phyloP scores from a whole-genome alignment of 1,140 invertebrate genomes.

The Scylla paramamosain region DNA sequence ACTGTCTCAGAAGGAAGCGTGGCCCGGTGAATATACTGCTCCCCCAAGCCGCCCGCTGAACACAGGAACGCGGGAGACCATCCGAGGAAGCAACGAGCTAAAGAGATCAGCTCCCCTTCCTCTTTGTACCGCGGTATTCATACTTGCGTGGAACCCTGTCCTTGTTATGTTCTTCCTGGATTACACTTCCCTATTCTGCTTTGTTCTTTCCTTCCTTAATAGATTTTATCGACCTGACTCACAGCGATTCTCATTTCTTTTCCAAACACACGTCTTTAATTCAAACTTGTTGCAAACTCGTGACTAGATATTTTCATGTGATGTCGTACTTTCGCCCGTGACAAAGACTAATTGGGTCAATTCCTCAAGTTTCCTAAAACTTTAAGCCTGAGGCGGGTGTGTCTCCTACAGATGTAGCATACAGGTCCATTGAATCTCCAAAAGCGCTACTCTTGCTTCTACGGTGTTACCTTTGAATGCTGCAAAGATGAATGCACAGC shows the following conservation, averaged over 20 bases:
- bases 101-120: constrained; percentile 18
- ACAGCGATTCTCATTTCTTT: too few species aligned
- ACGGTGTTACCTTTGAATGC: too few species aligned
- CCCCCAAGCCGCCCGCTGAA: background rate
- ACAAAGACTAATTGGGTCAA: background rate
- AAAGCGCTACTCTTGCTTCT: background rate
- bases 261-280: too few species aligned
- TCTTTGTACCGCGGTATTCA: background rate
- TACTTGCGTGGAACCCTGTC: background rate
- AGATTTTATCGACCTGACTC: too few species aligned
- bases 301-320: background rate
- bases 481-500: too few species aligned
- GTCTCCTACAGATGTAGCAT: background rate
- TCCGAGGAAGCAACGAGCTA: background rate
- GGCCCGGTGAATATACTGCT: too few species aligned
- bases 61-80: background rate
- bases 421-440: background rate
- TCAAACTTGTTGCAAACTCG: too few species aligned
- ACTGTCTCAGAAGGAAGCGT: too few species aligned
- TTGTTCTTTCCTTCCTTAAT: background rate
- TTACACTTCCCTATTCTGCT: constrained; percentile 11
- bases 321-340: background rate
- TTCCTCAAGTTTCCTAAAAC: background rate
- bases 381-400: background rate
- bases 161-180: constrained; percentile 9